Base-by-base conservation (phyloP, 2,888 invertebrate genomes). In the Oxytorus armatus region DNA sequence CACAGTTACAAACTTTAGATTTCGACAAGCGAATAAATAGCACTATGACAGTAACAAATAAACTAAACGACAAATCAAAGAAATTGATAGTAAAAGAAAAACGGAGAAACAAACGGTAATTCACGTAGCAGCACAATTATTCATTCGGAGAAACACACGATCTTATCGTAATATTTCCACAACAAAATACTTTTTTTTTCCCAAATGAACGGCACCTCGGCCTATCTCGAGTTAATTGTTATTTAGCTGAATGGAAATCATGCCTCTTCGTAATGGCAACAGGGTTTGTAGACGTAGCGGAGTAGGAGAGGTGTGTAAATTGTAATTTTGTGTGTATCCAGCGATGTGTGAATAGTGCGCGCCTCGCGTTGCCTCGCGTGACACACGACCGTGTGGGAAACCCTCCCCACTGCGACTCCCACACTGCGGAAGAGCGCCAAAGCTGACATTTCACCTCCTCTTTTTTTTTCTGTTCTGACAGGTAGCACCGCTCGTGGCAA, bases 341-440 rank as follows among this genome's bases (percentile, higher is more conserved):
- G 14, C 51, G 36, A 39, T 57, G 51, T 79, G 39, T 65, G n/a
- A 79, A 53, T 57, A 57, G 69, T 3, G 79, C 33, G 79, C 74
- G 74, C 39, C 33, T 55, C 16, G 29, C n/a, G n/a, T n/a, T n/a
- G n/a, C n/a, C n/a, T n/a, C n/a, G n/a, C n/a, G n/a, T n/a, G n/a
- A 25, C 36, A 66, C n/a, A 66, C 66, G 33, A 59, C 70, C 59
- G 70, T 57, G 69, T 44, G 49, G 25, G 36, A 29, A 14, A 36
- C 25, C 33, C 49, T 70, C 59, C n/a, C 77, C 33, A 44, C 44
- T 55, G 18, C 63, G 49, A 70, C 49, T 51, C 65, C 65, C 18
- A 69, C 42, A 29, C 42, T 69, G 59, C 70, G 57, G 47, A 42
- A 44, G 23, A 14, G 21, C 21, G 44, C 49, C 55, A 49, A 59